phyloP scores from a whole-genome alignment of 1,140 invertebrate species.

The Trachymyrmex cornetzi region DNA sequence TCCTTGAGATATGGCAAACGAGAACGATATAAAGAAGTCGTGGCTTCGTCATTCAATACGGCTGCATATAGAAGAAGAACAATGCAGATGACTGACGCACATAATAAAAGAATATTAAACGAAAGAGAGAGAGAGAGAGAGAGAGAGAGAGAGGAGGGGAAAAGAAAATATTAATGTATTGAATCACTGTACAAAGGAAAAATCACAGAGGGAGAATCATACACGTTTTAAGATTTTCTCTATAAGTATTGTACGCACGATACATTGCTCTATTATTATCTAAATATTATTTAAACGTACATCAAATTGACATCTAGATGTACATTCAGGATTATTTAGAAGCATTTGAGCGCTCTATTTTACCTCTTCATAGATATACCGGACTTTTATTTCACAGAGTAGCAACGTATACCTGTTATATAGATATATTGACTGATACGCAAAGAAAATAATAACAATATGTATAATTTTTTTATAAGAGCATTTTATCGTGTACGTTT shows the following conservation, averaged over 20 bases:
- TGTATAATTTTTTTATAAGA: not conserved
- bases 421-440: not conserved
- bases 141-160: no score
- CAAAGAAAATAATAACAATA: not conserved
- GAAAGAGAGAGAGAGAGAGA: constrained; percentile 54
- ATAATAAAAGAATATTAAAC: constrained; percentile 63
- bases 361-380: not conserved
- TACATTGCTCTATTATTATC: not conserved
- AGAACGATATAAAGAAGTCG: not conserved
- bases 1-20: not conserved
- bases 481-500: not conserved
- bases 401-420: not conserved
- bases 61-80: not conserved
- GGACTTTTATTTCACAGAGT: not conserved
- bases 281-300: not conserved
- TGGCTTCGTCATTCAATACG: constrained; percentile 46
- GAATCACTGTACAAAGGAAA: constrained; percentile 20
- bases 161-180: constrained; percentile 56
- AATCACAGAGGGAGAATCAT: not conserved
- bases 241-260: not conserved
- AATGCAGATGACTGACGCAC: constrained; percentile 63
- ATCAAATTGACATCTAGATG: not conserved
- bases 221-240: not conserved
- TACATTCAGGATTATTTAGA: not conserved
- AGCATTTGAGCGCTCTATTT: not conserved